Conservation (phyloP, 2,888 invertebrate genomes). For the Scrobipalpa costella region DNA sequence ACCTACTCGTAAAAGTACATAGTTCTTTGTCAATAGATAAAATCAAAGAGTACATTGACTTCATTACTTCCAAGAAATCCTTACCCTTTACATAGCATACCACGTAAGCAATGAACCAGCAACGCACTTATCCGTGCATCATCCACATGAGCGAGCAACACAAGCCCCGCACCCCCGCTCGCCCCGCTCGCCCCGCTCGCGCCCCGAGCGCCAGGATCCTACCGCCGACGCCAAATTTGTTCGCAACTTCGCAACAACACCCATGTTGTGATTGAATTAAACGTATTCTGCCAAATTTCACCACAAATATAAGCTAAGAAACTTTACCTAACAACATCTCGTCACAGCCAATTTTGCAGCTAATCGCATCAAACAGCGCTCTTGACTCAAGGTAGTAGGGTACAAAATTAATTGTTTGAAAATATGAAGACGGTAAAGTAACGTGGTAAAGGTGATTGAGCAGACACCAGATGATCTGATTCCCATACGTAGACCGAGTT, state of each 20-base stretch:
- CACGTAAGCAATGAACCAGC: neutral
- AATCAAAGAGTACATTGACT: too few relatives aligned
- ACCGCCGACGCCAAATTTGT: neutral
- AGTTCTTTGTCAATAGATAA: too few relatives aligned
- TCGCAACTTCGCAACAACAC: conserved; percentile 17
- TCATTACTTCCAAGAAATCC: neutral
- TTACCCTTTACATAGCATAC: neutral
- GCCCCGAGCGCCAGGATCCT: neutral
- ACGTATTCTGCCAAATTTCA: conserved; percentile 62
- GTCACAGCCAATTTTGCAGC: neutral
- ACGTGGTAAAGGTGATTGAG: too few relatives aligned
- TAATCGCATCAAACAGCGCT: neutral
- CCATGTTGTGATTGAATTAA: conserved; percentile 68
- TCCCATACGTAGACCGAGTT: conserved; percentile 49
- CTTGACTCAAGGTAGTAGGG: conserved; percentile 42
- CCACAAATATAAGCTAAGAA: conserved; percentile 66
- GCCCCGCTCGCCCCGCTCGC: neutral
- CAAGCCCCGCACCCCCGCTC: neutral
- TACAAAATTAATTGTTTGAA: conserved; percentile 33
- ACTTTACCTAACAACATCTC: conserved; percentile 49
- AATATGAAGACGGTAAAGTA: too few relatives aligned
- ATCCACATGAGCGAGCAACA: neutral
- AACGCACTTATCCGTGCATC: too few relatives aligned
- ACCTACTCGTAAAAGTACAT: too few relatives aligned
- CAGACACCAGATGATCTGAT: conserved; percentile 57